These are phyloP conservation scores for Onychomys torridus DNA, from an alignment of 2,797 vertebrate genomes.

Conservation along the genomic window DNA sequence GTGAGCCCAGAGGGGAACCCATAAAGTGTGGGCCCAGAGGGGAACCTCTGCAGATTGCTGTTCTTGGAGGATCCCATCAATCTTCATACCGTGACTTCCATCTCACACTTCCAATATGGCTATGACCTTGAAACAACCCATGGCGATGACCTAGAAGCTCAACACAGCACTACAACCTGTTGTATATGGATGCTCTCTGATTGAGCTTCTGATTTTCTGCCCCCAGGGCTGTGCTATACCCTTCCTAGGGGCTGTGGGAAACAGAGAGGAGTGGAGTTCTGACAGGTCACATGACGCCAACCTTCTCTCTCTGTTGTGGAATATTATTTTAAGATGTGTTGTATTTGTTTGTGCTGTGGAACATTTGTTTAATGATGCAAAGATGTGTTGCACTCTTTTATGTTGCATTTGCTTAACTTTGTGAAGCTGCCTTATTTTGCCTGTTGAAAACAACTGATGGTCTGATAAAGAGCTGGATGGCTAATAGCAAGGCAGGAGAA, in stretches of 20 bases:
- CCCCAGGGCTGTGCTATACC: not conserved
- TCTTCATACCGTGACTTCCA: not conserved
- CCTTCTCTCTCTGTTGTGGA: not conserved
- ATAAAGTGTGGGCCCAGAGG: not conserved
- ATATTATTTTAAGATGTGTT: too few species aligned
- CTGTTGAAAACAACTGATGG: too few species aligned
- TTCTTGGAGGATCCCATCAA: not conserved
- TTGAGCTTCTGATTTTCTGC: not conserved
- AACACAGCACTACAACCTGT: not conserved
- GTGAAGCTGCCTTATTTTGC: too few species aligned
- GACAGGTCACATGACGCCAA: too few species aligned
- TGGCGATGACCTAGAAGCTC: not conserved
- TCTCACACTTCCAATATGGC: not conserved
- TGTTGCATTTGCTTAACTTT: too few species aligned
- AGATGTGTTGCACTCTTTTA: too few species aligned
- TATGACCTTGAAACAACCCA: not conserved
- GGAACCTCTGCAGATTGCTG: fast-evolving
- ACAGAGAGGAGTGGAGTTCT: too few species aligned
- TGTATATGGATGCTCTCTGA: not conserved
- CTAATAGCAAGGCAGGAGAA: too few species aligned
- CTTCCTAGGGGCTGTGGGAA: not conserved
- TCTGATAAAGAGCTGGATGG: too few species aligned
- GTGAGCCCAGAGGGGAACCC: not conserved
- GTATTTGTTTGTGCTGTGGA: too few species aligned
- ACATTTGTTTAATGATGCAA: too few species aligned